Conservation (phyloP, 1,140 invertebrate species). For the Aradophagus sp. region DNA sequence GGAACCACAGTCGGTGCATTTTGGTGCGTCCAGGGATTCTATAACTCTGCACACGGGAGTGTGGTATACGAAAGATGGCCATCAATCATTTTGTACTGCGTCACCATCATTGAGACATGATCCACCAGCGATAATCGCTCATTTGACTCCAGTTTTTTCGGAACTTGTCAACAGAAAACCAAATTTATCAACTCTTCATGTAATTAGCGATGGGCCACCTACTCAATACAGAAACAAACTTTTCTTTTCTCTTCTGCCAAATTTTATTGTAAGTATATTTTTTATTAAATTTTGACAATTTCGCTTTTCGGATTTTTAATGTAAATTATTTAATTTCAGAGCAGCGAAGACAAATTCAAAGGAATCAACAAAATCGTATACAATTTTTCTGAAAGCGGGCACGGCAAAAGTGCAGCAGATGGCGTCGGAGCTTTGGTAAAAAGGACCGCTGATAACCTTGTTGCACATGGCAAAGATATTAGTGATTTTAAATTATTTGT, state of each 20-base stretch:
- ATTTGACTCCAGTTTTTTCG: slow-evolving; percentile 33
- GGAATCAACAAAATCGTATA: slow-evolving; percentile 25
- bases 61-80: slow-evolving; percentile 23
- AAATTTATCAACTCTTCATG: slow-evolving; percentile 13
- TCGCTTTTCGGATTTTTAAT: too few relatives aligned
- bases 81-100: slow-evolving; percentile 37
- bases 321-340: too few relatives aligned
- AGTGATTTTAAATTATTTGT: slow-evolving; percentile 13
- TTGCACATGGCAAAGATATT: slow-evolving; percentile 26
- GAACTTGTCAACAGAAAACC: slow-evolving; percentile 1
- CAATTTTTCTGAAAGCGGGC: slow-evolving; percentile 36
- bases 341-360: too few relatives aligned
- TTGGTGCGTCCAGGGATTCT: slow-evolving; percentile 55
- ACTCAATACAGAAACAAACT: slow-evolving; percentile 21
- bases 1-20: slow-evolving; percentile 58
- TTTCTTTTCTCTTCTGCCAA: too few relatives aligned
- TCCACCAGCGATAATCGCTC: slow-evolving; percentile 34
- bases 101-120: slow-evolving; percentile 38
- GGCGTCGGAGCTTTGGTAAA: slow-evolving; percentile 22
- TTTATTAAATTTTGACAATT: too few relatives aligned
- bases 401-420: slow-evolving; percentile 25
- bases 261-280: slow-evolving; percentile 5
- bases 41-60: slow-evolving; percentile 58
- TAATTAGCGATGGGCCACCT: slow-evolving; percentile 9
- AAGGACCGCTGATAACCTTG: slow-evolving; percentile 22